Base-by-base conservation (phyloP, 2,888 invertebrate genomes). In the Ephialtes manifestator region DNA sequence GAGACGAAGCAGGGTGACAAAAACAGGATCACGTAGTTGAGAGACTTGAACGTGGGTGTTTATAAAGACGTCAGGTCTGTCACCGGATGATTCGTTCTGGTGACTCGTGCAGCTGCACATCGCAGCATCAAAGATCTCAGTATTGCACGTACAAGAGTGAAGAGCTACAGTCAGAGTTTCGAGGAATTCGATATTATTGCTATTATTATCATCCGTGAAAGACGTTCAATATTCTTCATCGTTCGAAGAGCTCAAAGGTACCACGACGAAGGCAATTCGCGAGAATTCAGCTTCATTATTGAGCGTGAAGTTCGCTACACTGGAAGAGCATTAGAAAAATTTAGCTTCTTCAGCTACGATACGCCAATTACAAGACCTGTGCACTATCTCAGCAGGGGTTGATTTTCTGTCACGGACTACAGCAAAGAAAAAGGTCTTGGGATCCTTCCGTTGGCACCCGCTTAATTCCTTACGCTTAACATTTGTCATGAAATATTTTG, bases 231-330 rank as follows among this genome's bases (percentile, higher is more conserved):
- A 15, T 63, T 18, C 68, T 15, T n/a, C 28, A 28, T 46, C 28
- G 8, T 24, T 68, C 20, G 13, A 35, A 10, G 39, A 20, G 51
- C 3, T 0, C 11, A 15, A 39, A 78, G 35, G 24, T 39, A 81
- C 51, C 82, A 67, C 82, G 81, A 74, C 78, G 65, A 79, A 85
- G 75, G 39, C 53, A 70, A 85, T 85, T 85, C 74, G 74, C 75
- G 70, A 28, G 65, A 81, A 78, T 76, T 74, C 35, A 70, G 55
- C 60, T 15, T 46, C 68, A 70, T 79, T 46, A 81, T 85, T 75
- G 75, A 82, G 82, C 85, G 85, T 82, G 79, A 85, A 85, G 85
- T 63, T 15, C 48, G 24, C 39, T 75, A 28, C 28, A 39, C 20
- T 13, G 31, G 18, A 31, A 75, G 48, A 65, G 51, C 63, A 71